Percentiles rank a stretch among this genome's conserved stretches.
Evolutionary conservation across 2,797 vertebrate genomes (phyloP).

Genomic region (Peromyscus aztecus): DNA sequence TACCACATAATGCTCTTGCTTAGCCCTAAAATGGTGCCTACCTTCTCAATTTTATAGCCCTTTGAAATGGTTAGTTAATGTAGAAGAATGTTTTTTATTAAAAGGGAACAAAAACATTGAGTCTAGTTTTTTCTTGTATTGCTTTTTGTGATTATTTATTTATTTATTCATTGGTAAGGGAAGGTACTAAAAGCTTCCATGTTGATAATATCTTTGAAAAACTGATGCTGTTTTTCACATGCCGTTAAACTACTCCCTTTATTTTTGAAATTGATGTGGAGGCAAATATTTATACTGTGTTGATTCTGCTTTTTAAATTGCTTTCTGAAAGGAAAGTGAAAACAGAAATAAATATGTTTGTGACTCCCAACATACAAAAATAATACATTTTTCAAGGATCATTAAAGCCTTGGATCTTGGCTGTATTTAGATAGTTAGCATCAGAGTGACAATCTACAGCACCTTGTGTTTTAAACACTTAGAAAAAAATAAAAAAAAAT

Average conservation of each 20-base stretch:
- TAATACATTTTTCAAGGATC: constrained; percentile 53
- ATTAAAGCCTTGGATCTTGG: constrained; percentile 35
- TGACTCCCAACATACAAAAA: constrained; percentile 43
- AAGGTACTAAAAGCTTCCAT: constrained; percentile 56
- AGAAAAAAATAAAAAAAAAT: neutral
- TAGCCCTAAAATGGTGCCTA: neutral
- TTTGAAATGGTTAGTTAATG: constrained; percentile 23
- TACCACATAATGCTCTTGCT: neutral
- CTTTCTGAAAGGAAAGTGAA: constrained; percentile 67
- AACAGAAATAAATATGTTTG: constrained; percentile 65
- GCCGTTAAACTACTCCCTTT: constrained; percentile 63
- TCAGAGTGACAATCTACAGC: neutral
- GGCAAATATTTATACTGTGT: constrained; percentile 71
- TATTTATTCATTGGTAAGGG: constrained; percentile 23
- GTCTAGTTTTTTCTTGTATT: constrained; percentile 4
- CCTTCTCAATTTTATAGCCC: neutral
- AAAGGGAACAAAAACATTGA: constrained; percentile 10
- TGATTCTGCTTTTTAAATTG: constrained; percentile 73
- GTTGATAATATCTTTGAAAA: constrained; percentile 60
- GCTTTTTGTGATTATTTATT: neutral
- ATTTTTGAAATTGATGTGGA: constrained; percentile 72
- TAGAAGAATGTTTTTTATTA: neutral
- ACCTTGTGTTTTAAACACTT: neutral
- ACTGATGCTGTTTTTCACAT: constrained; percentile 51
- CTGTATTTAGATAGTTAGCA: neutral